Evolutionary conservation across 37 sponge, comb jelly and placozoan species (phyloP).

Genomic region (Mnemiopsis leidyi): DNA sequence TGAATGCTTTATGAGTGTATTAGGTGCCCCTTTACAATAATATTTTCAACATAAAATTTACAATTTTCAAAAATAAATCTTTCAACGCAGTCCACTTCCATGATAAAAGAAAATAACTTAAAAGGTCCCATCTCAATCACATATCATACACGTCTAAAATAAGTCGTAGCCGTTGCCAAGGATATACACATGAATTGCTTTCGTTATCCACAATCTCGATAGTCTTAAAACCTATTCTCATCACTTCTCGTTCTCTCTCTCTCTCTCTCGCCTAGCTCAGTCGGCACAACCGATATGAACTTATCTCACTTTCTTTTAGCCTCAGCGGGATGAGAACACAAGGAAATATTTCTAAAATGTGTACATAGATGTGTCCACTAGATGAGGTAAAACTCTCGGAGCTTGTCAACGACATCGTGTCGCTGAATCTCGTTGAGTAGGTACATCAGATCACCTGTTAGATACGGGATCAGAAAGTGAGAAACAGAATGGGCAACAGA

Average conservation of each 20-base stretch:
- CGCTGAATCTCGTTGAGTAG: background rate
- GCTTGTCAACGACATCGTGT: background rate
- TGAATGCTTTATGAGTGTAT: too few relatives aligned
- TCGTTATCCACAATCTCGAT: too few relatives aligned
- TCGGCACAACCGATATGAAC: too few relatives aligned
- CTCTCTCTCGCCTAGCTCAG: too few relatives aligned
- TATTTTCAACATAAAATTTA: background rate
- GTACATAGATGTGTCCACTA: background rate
- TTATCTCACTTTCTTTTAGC: too few relatives aligned
- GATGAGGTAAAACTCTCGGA: background rate
- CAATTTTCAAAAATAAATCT: background rate
- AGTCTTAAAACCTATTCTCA: too few relatives aligned
- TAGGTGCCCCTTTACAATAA: background rate
- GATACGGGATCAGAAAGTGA: background rate
- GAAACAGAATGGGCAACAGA: too few relatives aligned
- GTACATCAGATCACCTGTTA: background rate
- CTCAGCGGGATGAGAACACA: too few relatives aligned
- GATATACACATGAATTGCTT: too few relatives aligned
- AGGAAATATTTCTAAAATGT: too few relatives aligned
- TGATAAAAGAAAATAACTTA: background rate
- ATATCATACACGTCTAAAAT: too few relatives aligned
- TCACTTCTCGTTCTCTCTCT: background rate
- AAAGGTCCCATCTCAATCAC: background rate
- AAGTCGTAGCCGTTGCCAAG: too few relatives aligned
- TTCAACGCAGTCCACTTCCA: background rate